phyloP scores from a whole-genome alignment of 2,113 vertebrate genomes.

The Toxotes chatareus region DNA sequence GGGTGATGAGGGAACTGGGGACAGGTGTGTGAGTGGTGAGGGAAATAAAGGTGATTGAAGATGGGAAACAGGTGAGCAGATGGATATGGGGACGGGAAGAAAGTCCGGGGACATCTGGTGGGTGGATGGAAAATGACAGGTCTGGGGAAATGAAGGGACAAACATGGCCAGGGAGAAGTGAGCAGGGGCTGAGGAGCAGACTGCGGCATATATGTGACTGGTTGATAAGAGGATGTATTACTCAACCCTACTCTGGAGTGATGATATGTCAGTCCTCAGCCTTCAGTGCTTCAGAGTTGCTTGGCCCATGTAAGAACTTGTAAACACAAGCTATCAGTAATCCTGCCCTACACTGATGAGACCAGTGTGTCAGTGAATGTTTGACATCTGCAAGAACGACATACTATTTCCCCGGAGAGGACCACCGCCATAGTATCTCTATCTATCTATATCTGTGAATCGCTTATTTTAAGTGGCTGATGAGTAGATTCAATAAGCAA shows the following conservation, averaged over 20 bases:
- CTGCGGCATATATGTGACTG: constrained; percentile 23
- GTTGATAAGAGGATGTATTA: constrained; percentile 53
- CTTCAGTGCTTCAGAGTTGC: constrained; percentile 28
- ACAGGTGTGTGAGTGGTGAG: no score
- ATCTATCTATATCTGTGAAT: not conserved
- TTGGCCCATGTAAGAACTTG: constrained; percentile 46
- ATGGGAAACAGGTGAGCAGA: no score
- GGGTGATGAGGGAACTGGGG: no score
- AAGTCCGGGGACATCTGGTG: no score
- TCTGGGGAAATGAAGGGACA: no score
- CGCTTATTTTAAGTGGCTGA: constrained; percentile 13
- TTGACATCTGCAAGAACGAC: constrained; percentile 40
- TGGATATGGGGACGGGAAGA: no score
- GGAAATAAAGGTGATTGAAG: no score
- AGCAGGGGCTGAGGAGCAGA: no score
- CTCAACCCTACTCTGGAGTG: constrained; percentile 29
- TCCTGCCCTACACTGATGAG: constrained; percentile 34
- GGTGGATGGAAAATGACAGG: no score
- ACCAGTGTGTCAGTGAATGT: constrained; percentile 24
- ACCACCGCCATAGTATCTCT: constrained; percentile 1
- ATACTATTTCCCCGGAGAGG: constrained; percentile 9
- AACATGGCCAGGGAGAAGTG: no score
- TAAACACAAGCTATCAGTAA: constrained; percentile 60
- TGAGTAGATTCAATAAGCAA: not conserved
- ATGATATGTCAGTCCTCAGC: constrained; percentile 59